Percentiles rank a stretch among this genome's conserved stretches.
phyloP scores from a whole-genome alignment of 2,888 invertebrate species.

The Ectemnius lituratus region DNA sequence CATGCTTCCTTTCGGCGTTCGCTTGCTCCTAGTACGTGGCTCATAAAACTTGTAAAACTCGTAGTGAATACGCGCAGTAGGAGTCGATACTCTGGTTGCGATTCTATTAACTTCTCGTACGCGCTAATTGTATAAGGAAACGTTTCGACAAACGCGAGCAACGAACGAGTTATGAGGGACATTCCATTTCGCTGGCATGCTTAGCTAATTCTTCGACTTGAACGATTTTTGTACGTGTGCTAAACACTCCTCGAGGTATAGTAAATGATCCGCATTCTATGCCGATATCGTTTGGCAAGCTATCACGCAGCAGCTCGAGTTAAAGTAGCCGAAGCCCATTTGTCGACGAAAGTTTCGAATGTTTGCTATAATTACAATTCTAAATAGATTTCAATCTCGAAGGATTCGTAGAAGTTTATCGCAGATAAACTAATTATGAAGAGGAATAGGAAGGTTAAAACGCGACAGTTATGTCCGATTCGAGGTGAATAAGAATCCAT shows the following conservation, averaged over 20 bases:
- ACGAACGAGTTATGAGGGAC: conserved; percentile 22
- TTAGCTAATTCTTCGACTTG: not conserved
- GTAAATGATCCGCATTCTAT: not conserved
- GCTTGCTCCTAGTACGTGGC: conserved; percentile 7
- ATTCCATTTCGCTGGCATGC: conserved; percentile 12
- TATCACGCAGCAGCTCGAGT: not conserved
- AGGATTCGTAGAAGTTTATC: no score
- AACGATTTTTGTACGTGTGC: conserved; percentile 17
- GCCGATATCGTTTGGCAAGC: not conserved
- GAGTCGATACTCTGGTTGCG: conserved; percentile 27
- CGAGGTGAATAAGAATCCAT: no score
- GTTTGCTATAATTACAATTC: no score
- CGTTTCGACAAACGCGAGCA: conserved; percentile 51
- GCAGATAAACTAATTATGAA: no score
- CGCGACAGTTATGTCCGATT: no score
- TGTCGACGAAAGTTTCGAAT: no score
- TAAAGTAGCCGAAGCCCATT: no score
- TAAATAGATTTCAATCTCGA: no score
- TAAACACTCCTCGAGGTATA: conserved; percentile 1
- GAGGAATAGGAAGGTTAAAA: no score
- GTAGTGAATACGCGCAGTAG: not conserved
- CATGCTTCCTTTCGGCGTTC: conserved; percentile 8
- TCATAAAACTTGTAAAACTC: conserved; percentile 7
- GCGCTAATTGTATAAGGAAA: conserved; percentile 41
- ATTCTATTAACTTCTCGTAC: conserved; percentile 27